phyloP scores from a whole-genome alignment of 2,797 vertebrate species.

The Threskiornis aethiopicus region DNA sequence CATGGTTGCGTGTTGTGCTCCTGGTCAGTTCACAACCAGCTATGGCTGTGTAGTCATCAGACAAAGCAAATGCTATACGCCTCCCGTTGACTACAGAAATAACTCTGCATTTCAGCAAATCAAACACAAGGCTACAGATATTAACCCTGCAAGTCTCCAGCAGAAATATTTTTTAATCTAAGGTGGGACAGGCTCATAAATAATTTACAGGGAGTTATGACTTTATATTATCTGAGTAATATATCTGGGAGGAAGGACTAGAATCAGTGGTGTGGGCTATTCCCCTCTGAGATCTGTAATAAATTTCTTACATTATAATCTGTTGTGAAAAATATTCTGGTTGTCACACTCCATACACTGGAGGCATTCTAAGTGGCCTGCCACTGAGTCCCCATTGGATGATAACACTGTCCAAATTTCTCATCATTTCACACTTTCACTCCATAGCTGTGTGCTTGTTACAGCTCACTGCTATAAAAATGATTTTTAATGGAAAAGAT shows the following conservation, averaged over 20 bases:
- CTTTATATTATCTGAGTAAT: conserved; percentile 32
- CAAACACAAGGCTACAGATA: conserved; percentile 13
- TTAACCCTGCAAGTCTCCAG: background rate
- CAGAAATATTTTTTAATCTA: conserved; percentile 30
- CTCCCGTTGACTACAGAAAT: background rate
- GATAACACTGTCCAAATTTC: conserved; percentile 51
- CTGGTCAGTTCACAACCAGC: background rate
- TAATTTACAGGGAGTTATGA: conserved; percentile 46
- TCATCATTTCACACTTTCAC: conserved; percentile 54
- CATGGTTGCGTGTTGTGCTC: background rate
- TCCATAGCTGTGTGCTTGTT: background rate
- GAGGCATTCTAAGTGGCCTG: conserved; percentile 45
- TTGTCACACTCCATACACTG: background rate
- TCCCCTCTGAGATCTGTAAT: background rate
- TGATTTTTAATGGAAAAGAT: conserved; percentile 36
- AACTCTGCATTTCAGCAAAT: background rate
- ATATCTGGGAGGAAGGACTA: background rate
- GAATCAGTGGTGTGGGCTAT: background rate
- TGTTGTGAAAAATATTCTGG: background rate
- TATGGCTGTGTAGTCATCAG: background rate
- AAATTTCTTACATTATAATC: conserved; percentile 40
- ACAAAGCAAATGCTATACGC: background rate
- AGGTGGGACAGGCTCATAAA: conserved; percentile 32
- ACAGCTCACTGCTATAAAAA: conserved; percentile 32
- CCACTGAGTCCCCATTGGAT: conserved; percentile 32